phyloP scores from a whole-genome alignment of 2,113 vertebrate genomes.

The Gallinago jamesoni region DNA sequence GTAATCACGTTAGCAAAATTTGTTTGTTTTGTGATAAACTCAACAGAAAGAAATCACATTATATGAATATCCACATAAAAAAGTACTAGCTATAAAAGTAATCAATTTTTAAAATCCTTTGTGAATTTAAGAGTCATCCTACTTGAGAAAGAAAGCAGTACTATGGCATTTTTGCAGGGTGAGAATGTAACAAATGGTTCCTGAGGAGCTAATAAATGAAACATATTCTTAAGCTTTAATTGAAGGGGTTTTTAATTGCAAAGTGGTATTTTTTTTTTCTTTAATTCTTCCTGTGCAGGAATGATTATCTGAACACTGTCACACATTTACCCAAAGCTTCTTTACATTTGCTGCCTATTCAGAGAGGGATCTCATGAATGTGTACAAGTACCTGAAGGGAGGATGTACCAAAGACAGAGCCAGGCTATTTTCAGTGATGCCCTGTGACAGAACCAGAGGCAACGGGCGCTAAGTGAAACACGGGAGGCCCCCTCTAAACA shows the following conservation, averaged over 20 bases:
- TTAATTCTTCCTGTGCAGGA: background rate
- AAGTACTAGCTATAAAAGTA: background rate
- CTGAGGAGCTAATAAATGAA: background rate
- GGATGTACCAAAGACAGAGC: background rate
- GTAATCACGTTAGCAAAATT: background rate
- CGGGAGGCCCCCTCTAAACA: background rate
- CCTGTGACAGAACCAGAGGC: too few species aligned
- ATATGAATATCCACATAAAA: background rate
- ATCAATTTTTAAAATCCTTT: background rate
- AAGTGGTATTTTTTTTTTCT: fast-evolving
- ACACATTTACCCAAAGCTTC: background rate
- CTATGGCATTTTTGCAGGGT: background rate
- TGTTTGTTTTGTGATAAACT: background rate
- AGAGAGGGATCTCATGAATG: background rate
- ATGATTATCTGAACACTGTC: background rate
- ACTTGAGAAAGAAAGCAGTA: background rate
- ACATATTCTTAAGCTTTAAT: background rate
- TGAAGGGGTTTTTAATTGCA: background rate
- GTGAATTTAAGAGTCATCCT: background rate
- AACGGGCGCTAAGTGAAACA: background rate
- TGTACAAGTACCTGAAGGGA: background rate
- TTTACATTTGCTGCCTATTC: background rate
- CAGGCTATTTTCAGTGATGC: background rate
- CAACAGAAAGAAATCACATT: background rate
- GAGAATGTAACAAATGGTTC: background rate